Conservation (phyloP, 2,888 invertebrate species). For the Bugulina stolonifera region DNA sequence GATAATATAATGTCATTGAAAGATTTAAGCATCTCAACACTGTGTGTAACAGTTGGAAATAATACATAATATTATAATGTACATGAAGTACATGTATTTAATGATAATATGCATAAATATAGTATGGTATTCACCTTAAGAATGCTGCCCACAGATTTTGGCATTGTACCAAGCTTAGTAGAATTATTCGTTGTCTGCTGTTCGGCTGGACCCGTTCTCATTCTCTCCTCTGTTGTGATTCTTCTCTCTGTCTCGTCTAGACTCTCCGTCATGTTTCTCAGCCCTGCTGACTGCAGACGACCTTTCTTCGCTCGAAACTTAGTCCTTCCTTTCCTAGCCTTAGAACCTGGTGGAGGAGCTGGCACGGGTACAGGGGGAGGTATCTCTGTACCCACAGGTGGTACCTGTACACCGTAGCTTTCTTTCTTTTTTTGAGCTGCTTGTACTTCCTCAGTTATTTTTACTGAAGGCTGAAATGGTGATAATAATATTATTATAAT, state of each 20-base stretch:
- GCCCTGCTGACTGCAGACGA: slow-evolving; percentile 36
- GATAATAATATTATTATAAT: too few species aligned
- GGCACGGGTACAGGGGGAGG: background rate
- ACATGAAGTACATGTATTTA: too few species aligned
- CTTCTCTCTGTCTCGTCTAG: slow-evolving; percentile 43
- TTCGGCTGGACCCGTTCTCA: slow-evolving; percentile 30
- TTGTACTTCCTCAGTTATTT: background rate
- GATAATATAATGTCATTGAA: too few species aligned
- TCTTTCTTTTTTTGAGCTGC: background rate
- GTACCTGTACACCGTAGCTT: background rate
- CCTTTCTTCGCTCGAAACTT: slow-evolving; percentile 43
- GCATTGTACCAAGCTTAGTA: slow-evolving; percentile 17
- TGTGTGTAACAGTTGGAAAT: too few species aligned
- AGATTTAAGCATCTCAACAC: too few species aligned
- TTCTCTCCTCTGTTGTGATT: slow-evolving; percentile 35
- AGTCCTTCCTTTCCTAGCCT: slow-evolving; percentile 31
- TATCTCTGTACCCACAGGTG: background rate
- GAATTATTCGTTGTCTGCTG: background rate
- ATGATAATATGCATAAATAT: too few species aligned
- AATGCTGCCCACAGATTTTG: slow-evolving; percentile 20
- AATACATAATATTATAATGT: too few species aligned
- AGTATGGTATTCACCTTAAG: slow-evolving; percentile 13
- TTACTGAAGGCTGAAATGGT: background rate
- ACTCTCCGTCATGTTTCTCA: slow-evolving; percentile 40
- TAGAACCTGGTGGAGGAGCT: background rate